Base-by-base conservation (phyloP, 92 coral and sea anemone species). In the Porites evermanni region DNA sequence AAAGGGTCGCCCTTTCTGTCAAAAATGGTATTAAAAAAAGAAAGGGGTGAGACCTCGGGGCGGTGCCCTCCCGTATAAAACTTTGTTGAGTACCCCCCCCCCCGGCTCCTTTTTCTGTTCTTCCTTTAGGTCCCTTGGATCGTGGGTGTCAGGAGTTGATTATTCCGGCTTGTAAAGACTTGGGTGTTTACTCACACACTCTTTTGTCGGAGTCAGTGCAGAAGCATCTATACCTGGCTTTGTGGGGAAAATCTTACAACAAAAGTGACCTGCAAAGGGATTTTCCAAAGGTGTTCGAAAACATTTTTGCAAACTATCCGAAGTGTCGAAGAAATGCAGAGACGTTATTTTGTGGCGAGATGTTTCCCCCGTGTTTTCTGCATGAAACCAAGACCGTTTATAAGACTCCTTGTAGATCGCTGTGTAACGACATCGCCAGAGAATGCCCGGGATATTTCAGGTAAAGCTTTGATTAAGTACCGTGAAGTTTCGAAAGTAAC, bases 331-430 rank as follows among this genome's bases (percentile, higher is more conserved):
- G 59, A 54, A 70, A 84, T 64, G 88, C 90, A 53, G 77, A 78
- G 78, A 93, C 85, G 75, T 72, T 90, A 66, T 68, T 86, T 10
- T 93, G 96, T 71, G 94, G 89, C 24, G 91, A 88, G 11, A 66
- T 82, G 6, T 87, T 91, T 9, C 93, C 96, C 10, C 96, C 96
- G 1, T 93, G 94, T 74, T 93, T 91, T 75, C 92, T 90, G 13
- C 38, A 77, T 11, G 95, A 92, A 81, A 72, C 77, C 26, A 70
- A 51, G 11, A 52, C 76, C 6, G 84, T 80, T 13, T 72, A 60
- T 1, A 88, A 92, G 63, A 81, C 90, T 20, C 67, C 76, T 23
- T 92, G 95, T 68, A 54, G 78, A 21, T 61, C 92, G 80, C 63
- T 79, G 18, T 92, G 95, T 65, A 12, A 67, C 14, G 52, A 77